Evolutionary conservation across 2,113 vertebrate species (phyloP).

Genomic region (Malurus elegans): DNA sequence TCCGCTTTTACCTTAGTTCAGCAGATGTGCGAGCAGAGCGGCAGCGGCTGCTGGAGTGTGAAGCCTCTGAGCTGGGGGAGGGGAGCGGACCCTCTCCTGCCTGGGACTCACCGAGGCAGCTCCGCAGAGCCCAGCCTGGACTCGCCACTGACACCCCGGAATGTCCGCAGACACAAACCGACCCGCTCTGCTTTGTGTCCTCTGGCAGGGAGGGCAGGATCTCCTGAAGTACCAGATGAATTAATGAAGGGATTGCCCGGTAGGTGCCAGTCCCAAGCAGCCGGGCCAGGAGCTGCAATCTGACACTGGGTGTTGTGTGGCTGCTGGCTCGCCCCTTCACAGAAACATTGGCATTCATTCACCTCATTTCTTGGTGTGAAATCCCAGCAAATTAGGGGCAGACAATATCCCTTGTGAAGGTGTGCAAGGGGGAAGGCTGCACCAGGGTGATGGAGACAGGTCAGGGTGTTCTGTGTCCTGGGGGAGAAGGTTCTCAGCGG

Average conservation of each 20-base stretch:
- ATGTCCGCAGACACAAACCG: background rate
- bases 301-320: background rate
- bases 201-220: background rate
- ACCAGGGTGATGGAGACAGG: background rate
- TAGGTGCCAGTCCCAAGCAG: background rate
- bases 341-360: background rate
- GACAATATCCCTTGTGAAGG: background rate
- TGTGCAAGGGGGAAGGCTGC: background rate
- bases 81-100: background rate
- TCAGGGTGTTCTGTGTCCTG: background rate
- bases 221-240: background rate
- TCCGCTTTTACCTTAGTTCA: constrained; percentile 37
- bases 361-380: background rate
- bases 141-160: background rate
- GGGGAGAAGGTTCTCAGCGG: background rate
- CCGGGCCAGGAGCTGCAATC: background rate
- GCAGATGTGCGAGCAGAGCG: constrained; percentile 38
- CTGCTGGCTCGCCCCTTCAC: background rate
- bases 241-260: background rate
- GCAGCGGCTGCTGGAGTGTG: background rate
- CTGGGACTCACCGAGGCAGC: background rate
- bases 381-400: background rate
- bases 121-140: background rate
- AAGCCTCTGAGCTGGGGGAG: background rate
- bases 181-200: rapidly evolving